Conservation (phyloP, 2,113 vertebrate species). For the Alethe diademata region DNA sequence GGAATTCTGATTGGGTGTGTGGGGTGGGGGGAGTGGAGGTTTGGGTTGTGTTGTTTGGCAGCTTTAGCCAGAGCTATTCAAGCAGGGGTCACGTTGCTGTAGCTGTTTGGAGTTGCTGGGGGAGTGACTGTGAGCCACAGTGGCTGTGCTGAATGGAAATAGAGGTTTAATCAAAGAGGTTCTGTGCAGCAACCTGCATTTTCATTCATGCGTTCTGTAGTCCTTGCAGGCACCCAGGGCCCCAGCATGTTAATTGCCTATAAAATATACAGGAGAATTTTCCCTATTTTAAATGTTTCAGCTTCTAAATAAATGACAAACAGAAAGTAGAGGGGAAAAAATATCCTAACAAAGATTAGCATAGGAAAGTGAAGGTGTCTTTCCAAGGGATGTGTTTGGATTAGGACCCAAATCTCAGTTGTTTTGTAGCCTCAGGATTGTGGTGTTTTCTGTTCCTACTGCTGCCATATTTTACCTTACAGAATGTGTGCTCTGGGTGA, state of each 20-base stretch:
- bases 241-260: neutral
- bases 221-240: neutral
- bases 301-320: neutral
- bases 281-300: neutral
- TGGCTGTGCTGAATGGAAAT: conserved; percentile 4
- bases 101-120: neutral
- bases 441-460: neutral
- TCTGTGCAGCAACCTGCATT: neutral
- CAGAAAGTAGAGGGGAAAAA: neutral
- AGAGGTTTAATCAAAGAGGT: neutral
- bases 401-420: neutral
- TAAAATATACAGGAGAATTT: neutral
- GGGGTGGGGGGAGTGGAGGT: too few species aligned
- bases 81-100: neutral
- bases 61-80: neutral
- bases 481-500: neutral
- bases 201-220: neutral
- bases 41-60: neutral
- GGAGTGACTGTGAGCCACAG: neutral
- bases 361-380: neutral
- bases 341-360: neutral
- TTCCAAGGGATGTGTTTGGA: neutral
- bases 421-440: neutral
- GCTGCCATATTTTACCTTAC: neutral
- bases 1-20: neutral